Base-by-base conservation (phyloP, 1,140 invertebrate species). In the Aphaenogaster floridana region DNA sequence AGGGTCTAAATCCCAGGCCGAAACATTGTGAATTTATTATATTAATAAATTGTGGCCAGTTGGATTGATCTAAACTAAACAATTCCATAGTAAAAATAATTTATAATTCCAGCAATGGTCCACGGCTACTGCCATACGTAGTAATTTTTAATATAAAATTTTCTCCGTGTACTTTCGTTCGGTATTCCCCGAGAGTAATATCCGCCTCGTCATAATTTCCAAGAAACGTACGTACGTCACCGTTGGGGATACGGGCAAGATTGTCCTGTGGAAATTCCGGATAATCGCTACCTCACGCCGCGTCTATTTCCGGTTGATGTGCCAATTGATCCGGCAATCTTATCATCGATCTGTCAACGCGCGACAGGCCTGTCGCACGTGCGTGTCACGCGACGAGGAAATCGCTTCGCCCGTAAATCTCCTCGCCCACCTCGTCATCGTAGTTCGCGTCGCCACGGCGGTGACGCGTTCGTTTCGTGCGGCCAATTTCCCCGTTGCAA, bases 401-500 rank as follows among this genome's bases (percentile, higher is more conserved):
- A 81, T 91, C 89, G 77, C 34, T 2, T 64, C 7, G 39, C 50
- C 89, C 87, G 89, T 85, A 85, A 91, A 92, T 85, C 83, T 76
- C 54, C 48, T 89, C 83, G 81, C 69, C 84, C 79, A 87, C 87
- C 78, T 63, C 52, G 61, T 66, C 48, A 74, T 74, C 68, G 80
- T 61, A 52, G 50, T 68, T 80, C 54, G 42, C 50, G 50, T 34
- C 64, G 86, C 21, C 59, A 64, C 81, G 42, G 8, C 42, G 78
- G 76, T 71, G 79, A 48, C 85, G 61, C 78, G 42, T 83, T 77
- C 66, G 81, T 83, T 88, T 90, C 59, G 68, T 61, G 48, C 81
- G 68, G 63, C 72, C 88, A 92, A 92, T 92, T 92, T 92, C 90
- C 90, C 88, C 89, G 68, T 87, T 85, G 87, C 87, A 84, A 91